A percentile compares a stretch with the other conserved stretches of the same genome.
phyloP scores from a whole-genome alignment of 2,888 invertebrate genomes.

The Heliothis peltigera region DNA sequence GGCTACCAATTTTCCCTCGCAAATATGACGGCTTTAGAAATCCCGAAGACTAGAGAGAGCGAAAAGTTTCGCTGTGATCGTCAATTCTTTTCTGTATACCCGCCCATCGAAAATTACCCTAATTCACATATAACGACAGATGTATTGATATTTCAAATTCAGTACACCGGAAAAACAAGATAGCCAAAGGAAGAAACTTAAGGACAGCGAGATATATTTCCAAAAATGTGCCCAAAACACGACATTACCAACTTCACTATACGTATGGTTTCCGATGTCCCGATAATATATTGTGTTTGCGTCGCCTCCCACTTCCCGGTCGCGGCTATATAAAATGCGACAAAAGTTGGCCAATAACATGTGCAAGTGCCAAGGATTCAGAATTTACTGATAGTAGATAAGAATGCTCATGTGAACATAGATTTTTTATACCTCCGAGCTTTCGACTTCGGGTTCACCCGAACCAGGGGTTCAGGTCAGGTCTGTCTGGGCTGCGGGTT shows the following conservation, averaged over 20 bases:
- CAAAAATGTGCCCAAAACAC: slow-evolving; percentile 50
- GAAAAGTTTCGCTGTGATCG: no score
- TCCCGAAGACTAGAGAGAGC: no score
- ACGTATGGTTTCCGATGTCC: slow-evolving; percentile 62
- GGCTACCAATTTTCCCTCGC: no score
- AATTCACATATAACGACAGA: neutral
- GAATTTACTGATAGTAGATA: slow-evolving; percentile 17
- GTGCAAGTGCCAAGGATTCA: slow-evolving; percentile 50
- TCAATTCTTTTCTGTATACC: no score
- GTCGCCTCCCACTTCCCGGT: slow-evolving; percentile 59
- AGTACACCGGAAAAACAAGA: slow-evolving; percentile 43
- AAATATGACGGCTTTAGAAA: no score
- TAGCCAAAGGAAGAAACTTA: slow-evolving; percentile 41
- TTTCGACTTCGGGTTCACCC: no score
- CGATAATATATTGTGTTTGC: slow-evolving; percentile 58
- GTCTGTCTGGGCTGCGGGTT: no score
- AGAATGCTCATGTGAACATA: neutral
- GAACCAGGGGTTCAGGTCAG: no score
- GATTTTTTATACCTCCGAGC: neutral
- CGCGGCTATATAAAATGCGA: slow-evolving; percentile 50
- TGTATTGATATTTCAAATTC: slow-evolving; percentile 14
- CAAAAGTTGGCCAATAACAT: slow-evolving; percentile 48
- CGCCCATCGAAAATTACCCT: no score
- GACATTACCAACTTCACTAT: slow-evolving; percentile 45
- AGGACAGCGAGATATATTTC: slow-evolving; percentile 42